Percentiles rank a stretch among this genome's conserved stretches.
These are phyloP conservation scores for Zenarchopterus dispar DNA, from an alignment of 2,797 vertebrate species.

Conservation along the genomic window DNA sequence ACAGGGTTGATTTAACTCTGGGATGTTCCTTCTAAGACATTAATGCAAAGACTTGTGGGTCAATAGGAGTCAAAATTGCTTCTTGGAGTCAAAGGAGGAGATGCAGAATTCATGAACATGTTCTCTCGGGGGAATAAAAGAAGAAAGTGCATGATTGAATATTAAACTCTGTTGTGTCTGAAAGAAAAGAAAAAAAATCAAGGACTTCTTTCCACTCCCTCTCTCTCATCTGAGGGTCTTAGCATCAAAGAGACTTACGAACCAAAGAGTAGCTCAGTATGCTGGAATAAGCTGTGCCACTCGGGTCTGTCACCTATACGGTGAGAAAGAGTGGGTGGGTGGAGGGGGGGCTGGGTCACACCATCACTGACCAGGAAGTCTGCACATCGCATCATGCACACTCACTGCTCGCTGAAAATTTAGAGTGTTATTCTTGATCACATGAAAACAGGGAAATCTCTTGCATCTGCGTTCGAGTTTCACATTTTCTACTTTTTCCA, in stretches of 20 bases:
- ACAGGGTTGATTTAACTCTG: background rate
- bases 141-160: slow-evolving; percentile 58
- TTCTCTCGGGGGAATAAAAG: slow-evolving; percentile 55
- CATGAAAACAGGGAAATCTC: slow-evolving; percentile 40
- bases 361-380: slow-evolving; percentile 9
- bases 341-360: background rate
- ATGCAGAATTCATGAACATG: slow-evolving; percentile 31
- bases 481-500: slow-evolving; percentile 15
- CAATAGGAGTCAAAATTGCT: slow-evolving; percentile 51
- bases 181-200: slow-evolving; percentile 27
- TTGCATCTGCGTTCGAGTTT: slow-evolving; percentile 35
- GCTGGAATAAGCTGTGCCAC: slow-evolving; percentile 70
- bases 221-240: slow-evolving; percentile 64
- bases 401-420: slow-evolving; percentile 42
- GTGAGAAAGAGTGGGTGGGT: slow-evolving; percentile 4
- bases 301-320: slow-evolving; percentile 58
- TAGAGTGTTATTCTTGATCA: slow-evolving; percentile 12
- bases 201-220: slow-evolving; percentile 33
- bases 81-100: slow-evolving; percentile 47
- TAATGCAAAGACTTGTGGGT: slow-evolving; percentile 39
- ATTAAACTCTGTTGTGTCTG: slow-evolving; percentile 50
- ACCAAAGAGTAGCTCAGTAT: slow-evolving; percentile 71
- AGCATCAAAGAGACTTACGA: slow-evolving; percentile 58
- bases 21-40: slow-evolving; percentile 12
- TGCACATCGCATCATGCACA: slow-evolving; percentile 30